Base-by-base conservation (phyloP, 53 echinoderm and acorn worm genomes). In the Paracentrotus lividus region DNA sequence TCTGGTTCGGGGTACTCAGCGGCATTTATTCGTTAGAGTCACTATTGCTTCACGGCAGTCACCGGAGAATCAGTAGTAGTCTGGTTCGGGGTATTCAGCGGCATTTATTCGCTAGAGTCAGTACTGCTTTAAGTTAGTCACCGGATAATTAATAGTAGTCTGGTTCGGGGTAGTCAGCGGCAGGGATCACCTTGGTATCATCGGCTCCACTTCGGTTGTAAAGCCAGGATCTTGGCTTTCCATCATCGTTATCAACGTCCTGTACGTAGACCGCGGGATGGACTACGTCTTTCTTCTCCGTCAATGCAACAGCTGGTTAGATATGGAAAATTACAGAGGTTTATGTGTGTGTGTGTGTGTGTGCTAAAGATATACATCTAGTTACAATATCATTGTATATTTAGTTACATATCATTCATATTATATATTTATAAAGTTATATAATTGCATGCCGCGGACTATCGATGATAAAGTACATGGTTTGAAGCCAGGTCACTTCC, bases 261-360 rank as follows among this genome's bases (percentile, higher is more conserved):
- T 92, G 92, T 38, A 58, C 43, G 58, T 78, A 92, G 59, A 78
- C 77, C 38, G 81, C 91, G 49, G 91, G 91, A 44, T 90, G 91
- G 21, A 90, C 42, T 7, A 77, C 54, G 59, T 92, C 92, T 36
- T 92, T 92, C 58, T 92, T 92, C 38, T 92, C 81, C 8, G 92
- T 31, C 42, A 92, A 29, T 3, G 77, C 61, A 56, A 92, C 81
- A 26, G 77, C 92, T 92, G 81, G 49, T n/a, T n/a, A 65, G 29
- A 40, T 18, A 72, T 15, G 27, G 29, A 64, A 64, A 20, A 58
- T 58, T 58, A 21, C 58, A 24, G 2, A 58, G 58, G 58, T 58
- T 24, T 59, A 59, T 59, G 23, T 2, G 59, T n/a, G n/a, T 54
- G 12, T 1, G 53, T 53, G 10, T 15, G n/a, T n/a, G n/a, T n/a